Conservation (phyloP, 2,888 invertebrate species). For the Ctena decussata region DNA sequence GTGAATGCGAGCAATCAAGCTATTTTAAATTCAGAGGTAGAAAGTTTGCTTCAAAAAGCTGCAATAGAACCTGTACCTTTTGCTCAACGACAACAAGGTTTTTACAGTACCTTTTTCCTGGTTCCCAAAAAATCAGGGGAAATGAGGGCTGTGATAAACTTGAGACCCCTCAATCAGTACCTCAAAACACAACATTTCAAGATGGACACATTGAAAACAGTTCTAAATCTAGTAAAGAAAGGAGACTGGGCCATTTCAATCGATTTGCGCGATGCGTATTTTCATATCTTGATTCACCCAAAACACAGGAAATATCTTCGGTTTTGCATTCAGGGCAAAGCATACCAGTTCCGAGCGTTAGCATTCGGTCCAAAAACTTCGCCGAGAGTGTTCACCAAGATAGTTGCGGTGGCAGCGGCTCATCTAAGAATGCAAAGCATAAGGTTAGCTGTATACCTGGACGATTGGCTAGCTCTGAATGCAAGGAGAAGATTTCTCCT, state of each 20-base stretch:
- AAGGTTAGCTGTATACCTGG: constrained; percentile 20
- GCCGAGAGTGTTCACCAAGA: constrained; percentile 36
- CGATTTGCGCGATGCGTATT: constrained; percentile 45
- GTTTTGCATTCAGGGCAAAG: constrained; percentile 15
- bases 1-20: background rate
- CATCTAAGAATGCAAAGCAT: constrained; percentile 26
- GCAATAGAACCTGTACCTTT: constrained; percentile 38
- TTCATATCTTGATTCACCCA: constrained; percentile 38
- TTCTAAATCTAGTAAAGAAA: constrained; percentile 41
- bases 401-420: too few relatives aligned
- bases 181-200: constrained; percentile 52
- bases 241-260: constrained; percentile 46
- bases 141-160: constrained; percentile 51
- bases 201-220: constrained; percentile 51
- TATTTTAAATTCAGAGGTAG: constrained; percentile 45
- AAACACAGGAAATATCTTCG: constrained; percentile 35
- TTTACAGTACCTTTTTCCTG: constrained; percentile 55
- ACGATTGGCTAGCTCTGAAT: constrained; percentile 30
- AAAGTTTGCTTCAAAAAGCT: constrained; percentile 28
- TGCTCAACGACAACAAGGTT: constrained; percentile 29
- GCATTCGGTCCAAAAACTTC: constrained; percentile 34
- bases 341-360: constrained; percentile 31
- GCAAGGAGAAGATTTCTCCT: background rate
- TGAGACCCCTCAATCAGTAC: constrained; percentile 57
- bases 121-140: constrained; percentile 44